Evolutionary conservation across 2,888 invertebrate genomes (phyloP).

Genomic region (Hipparchia semele): DNA sequence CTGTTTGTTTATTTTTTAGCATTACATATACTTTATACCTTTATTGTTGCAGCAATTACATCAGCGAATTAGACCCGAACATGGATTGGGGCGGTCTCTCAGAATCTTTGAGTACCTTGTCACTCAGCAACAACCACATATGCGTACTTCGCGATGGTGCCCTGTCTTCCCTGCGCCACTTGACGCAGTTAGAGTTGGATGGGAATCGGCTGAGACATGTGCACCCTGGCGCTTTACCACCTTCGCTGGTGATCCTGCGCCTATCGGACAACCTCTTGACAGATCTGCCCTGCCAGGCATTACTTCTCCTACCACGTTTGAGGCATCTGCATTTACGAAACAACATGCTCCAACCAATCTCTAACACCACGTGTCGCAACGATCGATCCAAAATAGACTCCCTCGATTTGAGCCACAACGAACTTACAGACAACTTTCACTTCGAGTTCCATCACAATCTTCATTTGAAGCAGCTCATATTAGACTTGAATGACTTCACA

Average conservation of each 20-base stretch:
- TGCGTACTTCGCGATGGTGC: slow-evolving; percentile 71
- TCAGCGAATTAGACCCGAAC: slow-evolving; percentile 61
- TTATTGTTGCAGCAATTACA: slow-evolving; percentile 85
- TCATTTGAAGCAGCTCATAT: slow-evolving; percentile 87
- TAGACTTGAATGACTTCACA: slow-evolving; percentile 89
- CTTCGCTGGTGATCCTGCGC: slow-evolving; percentile 84
- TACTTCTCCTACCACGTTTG: slow-evolving; percentile 82
- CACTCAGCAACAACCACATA: slow-evolving; percentile 90
- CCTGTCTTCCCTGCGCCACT: slow-evolving; percentile 84
- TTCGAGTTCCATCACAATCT: slow-evolving; percentile 85
- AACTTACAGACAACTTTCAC: slow-evolving; percentile 85
- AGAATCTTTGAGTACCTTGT: slow-evolving; percentile 87
- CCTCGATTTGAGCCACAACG: slow-evolving; percentile 90
- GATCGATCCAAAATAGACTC: slow-evolving; percentile 85
- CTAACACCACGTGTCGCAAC: slow-evolving; percentile 53
- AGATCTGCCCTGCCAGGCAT: slow-evolving; percentile 81
- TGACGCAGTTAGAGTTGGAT: slow-evolving; percentile 85
- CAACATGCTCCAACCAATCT: slow-evolving; percentile 54
- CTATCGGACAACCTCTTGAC: slow-evolving; percentile 86
- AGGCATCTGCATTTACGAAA: slow-evolving; percentile 85
- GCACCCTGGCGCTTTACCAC: slow-evolving; percentile 82
- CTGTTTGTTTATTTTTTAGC: too few relatives aligned
- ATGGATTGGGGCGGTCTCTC: slow-evolving; percentile 88
- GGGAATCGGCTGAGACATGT: slow-evolving; percentile 86
- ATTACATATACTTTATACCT: too few relatives aligned